A percentile compares a stretch with the other conserved stretches of the same genome.
Conservation (phyloP, 2,797 vertebrate genomes). For the Naso thynnoides region DNA sequence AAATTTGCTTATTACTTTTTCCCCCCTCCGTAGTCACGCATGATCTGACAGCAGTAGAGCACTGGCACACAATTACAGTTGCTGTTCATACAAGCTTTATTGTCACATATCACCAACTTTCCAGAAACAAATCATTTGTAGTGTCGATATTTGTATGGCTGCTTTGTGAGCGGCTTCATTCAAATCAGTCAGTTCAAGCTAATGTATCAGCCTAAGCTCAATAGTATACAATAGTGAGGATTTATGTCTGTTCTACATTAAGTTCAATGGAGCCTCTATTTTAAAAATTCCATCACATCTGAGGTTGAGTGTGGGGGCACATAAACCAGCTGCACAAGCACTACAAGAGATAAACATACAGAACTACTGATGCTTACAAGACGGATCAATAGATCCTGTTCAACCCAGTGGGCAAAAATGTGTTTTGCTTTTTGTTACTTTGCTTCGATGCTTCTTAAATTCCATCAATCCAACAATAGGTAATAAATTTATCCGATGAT, state of each 20-base stretch:
- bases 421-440: not conserved
- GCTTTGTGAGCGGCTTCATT: not conserved
- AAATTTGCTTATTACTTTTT: not conserved
- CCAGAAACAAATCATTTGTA: not conserved
- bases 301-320: constrained; percentile 1
- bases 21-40: not conserved
- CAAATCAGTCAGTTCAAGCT: not conserved
- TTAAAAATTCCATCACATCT: constrained; percentile 24
- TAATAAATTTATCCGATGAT: not conserved
- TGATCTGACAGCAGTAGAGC: constrained; percentile 4
- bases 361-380: constrained; percentile 3
- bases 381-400: not conserved
- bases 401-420: not conserved
- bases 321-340: constrained; percentile 2
- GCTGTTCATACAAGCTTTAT: not conserved
- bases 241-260: not conserved
- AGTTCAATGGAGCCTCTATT: not conserved
- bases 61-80: not conserved
- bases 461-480: not conserved
- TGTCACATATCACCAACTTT: not conserved
- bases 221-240: not conserved
- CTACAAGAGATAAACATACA: not conserved
- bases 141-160: not conserved
- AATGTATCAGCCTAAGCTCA: not conserved
- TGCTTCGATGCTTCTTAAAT: not conserved